Evolutionary conservation across 2,113 vertebrate genomes (phyloP), one percentile per base, ranked within the genome.

Genomic region (Eubucco bourcierii): DNA sequence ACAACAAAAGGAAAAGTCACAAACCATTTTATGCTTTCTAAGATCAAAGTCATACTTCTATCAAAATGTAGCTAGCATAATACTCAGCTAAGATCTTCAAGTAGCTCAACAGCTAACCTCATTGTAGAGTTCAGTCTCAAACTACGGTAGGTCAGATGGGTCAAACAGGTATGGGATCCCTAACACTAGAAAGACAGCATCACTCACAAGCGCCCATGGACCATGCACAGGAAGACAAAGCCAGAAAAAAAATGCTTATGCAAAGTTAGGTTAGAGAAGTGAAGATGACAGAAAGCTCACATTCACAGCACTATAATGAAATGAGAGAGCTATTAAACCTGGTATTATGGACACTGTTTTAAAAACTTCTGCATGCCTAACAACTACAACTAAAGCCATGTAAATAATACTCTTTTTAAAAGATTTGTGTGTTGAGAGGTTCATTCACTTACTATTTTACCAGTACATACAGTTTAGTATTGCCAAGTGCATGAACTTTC

Each of bases 381-480:
- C 3, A 46, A 52, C 8, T 58, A 41, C 31, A 73, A 44, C 18
- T 17, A 53, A 75, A 87, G 15, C 56, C 8, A 65, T 1, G 3
- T 9, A 41, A 78, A 12, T 46, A 44, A 5, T 46, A 46, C 44
- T 46, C 44, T 17, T 46, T 18, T 46, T 46, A 46, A 46, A 44
- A 46, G 44, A 46, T 17, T 46, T 46, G 44, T 17, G 16, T 46
- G 15, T 18, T 46, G 16, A 18, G 41, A 44, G 44, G 53, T 91
- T 88, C 80, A 84, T 86, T 87, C 89, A 64, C 72, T 80, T 29
- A 53, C 61, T 84, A 86, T 66, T 93, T 80, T 41, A 93, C 24
- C 46, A 92, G 76, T 27, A 93, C 21, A 64, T 53, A 83, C 37
- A 83, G 88, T 37, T 80, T 50, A 46, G 31, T 25, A 76, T 12